A percentile compares a stretch with the other conserved stretches of the same genome.
phyloP scores from a whole-genome alignment of 2,888 invertebrate genomes.

The Liposcelis brunnea region DNA sequence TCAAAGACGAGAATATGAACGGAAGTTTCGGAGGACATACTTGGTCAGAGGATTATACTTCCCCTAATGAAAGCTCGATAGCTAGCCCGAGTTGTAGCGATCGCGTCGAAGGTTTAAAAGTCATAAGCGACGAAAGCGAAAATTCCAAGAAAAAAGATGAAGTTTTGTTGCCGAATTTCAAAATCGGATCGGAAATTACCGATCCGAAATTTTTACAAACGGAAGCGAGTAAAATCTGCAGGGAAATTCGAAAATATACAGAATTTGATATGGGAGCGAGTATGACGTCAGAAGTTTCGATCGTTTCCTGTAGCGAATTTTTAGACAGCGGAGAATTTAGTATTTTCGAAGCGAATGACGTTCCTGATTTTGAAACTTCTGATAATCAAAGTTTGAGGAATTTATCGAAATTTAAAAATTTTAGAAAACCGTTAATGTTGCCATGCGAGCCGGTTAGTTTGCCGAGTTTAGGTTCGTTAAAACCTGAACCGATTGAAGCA shows the following conservation, averaged over 20 bases:
- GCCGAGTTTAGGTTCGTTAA: not conserved
- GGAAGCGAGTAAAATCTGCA: constrained; percentile 1
- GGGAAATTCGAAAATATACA: not conserved
- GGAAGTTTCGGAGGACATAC: constrained; percentile 14
- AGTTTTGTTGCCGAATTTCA: no score
- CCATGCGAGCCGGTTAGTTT: not conserved
- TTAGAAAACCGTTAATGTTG: not conserved
- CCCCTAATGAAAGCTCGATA: constrained; percentile 22
- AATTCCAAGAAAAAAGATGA: no score
- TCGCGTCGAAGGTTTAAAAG: no score
- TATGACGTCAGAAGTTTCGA: constrained; percentile 1
- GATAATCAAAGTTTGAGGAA: constrained; percentile 1
- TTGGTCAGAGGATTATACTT: constrained; percentile 27
- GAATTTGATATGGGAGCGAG: not conserved
- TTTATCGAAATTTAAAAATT: not conserved
- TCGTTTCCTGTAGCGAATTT: not conserved
- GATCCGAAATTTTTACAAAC: no score
- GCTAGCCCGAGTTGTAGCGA: no score
- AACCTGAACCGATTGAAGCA: constrained; percentile 26
- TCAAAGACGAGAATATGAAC: constrained; percentile 8
- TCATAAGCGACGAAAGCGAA: no score
- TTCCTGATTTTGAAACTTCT: not conserved
- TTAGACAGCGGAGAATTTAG: not conserved
- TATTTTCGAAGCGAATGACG: not conserved
- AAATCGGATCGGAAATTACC: no score